Base-by-base conservation (phyloP, 2,113 vertebrate species). In the Leucopsar rothschildi region DNA sequence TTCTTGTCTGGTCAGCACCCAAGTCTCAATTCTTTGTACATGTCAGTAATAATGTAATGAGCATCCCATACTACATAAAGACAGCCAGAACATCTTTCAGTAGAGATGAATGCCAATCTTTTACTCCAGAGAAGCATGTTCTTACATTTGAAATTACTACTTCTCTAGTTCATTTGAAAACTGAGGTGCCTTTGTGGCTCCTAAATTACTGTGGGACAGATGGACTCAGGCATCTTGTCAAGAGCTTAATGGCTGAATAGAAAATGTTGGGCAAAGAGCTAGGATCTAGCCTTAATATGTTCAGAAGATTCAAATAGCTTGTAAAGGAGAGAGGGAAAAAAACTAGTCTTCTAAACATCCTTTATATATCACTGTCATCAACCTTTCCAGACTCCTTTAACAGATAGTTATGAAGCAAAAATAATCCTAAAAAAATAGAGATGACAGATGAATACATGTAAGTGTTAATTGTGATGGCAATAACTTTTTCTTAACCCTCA, bases 111-210 rank as follows among this genome's bases (percentile, higher is more conserved):
- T 68, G 57, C 28, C 86, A 84, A 10, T 35, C 31, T 75, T 83
- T 66, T 89, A 76, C 81, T 92, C 78, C 49, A 79, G 69, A 95
- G 82, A 82, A 85, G 15, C 57, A 65, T 82, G 57, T 82, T 93
- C 66, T 76, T 87, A 85, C 78, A 87, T 85, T 88, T 86, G 47
- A 88, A 92, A 78, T 28, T 63, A 55, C 37, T 61, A 9, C 45
- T 82, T 24, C n/a, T 57, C 40, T 40, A 93, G 37, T 69, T 57
- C 49, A 85, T 64, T 89, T 92, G 45, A 37, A 95, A 93, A 76
- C 61, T 28, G 61, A 91, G 28, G n/a, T 69, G 40, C 15, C 59
- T 91, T 85, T 76, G 53, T 71, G 61, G 25, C 42, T 84, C 40
- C 65, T 84, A 82, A 95, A 88, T 89, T 68, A 95, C 53, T 10